Percentiles rank a stretch among this genome's conserved stretches.
These are phyloP conservation scores for Hylaeus anthracinus DNA, from an alignment of 1,140 invertebrate genomes.

Conservation along the genomic window DNA sequence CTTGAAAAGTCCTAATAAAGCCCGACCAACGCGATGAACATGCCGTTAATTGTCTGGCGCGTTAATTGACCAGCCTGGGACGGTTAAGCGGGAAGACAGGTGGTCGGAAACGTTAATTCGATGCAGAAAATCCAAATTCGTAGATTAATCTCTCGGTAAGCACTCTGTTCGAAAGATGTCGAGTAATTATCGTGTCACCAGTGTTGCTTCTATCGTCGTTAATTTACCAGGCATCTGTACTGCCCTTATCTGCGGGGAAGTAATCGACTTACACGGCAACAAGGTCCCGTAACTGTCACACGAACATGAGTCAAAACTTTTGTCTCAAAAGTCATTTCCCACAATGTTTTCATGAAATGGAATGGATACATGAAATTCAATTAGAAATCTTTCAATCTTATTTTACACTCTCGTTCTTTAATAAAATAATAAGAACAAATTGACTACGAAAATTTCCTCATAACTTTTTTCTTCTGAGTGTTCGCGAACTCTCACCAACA, in stretches of 20 bases:
- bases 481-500: too few species aligned
- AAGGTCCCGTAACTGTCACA: not conserved
- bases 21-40: not conserved
- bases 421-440: too few species aligned
- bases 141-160: constrained; percentile 1
- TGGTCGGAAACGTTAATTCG: not conserved
- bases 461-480: too few species aligned
- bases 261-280: not conserved
- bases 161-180: not conserved
- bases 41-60: constrained; percentile 8
- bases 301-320: too few species aligned
- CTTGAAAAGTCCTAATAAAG: not conserved
- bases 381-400: too few species aligned
- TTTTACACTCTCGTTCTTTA: too few species aligned
- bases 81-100: not conserved
- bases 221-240: constrained; percentile 11
- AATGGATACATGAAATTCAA: too few species aligned
- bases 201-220: not conserved
- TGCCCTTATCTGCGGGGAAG: not conserved
- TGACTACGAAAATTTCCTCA: too few species aligned
- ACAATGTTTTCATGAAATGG: too few species aligned
- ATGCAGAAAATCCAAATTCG: constrained; percentile 24
- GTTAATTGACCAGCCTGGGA: constrained; percentile 3
- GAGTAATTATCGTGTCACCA: constrained; percentile 23
- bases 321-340: not conserved